Conservation (phyloP, 1,140 invertebrate species). For the Microplitis mediator region DNA sequence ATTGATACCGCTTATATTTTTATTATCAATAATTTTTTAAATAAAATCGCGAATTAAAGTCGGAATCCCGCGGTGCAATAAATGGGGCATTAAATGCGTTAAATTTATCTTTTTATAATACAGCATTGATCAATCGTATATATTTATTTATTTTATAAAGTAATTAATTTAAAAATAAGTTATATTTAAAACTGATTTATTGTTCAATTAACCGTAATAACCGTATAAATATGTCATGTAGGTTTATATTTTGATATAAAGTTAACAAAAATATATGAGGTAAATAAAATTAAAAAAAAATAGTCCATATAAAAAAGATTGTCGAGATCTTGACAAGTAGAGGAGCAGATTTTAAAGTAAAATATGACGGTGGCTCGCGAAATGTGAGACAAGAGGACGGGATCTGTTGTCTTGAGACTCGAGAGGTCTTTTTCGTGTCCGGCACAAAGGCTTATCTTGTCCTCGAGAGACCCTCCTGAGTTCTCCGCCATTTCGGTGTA, state of each 20-base stretch:
- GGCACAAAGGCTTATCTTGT: constrained; percentile 57
- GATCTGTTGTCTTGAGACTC: constrained; percentile 41
- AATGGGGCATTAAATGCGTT: constrained; percentile 42
- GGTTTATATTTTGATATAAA: constrained; percentile 2
- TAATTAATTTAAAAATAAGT: too few relatives aligned
- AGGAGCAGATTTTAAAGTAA: constrained; percentile 29
- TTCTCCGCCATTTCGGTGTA: constrained; percentile 49
- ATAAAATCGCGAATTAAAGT: neutral
- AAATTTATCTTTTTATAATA: constrained; percentile 36
- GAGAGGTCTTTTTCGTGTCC: constrained; percentile 31
- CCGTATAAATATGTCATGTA: constrained; percentile 10
- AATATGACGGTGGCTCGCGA: constrained; percentile 51
- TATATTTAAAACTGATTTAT: too few relatives aligned
- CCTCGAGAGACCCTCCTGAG: constrained; percentile 31
- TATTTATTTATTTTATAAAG: too few relatives aligned
- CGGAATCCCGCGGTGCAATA: constrained; percentile 36
- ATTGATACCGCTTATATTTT: neutral
- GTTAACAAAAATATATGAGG: neutral
- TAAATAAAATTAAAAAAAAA: constrained; percentile 17
- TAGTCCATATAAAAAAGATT: too few relatives aligned
- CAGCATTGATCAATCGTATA: constrained; percentile 14
- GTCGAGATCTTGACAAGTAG: neutral
- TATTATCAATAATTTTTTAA: neutral
- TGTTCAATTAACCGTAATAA: too few relatives aligned
- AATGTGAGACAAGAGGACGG: constrained; percentile 52